These are phyloP conservation scores for Vireo griseus DNA, from an alignment of 2,797 vertebrate genomes.

Conservation along the genomic window DNA sequence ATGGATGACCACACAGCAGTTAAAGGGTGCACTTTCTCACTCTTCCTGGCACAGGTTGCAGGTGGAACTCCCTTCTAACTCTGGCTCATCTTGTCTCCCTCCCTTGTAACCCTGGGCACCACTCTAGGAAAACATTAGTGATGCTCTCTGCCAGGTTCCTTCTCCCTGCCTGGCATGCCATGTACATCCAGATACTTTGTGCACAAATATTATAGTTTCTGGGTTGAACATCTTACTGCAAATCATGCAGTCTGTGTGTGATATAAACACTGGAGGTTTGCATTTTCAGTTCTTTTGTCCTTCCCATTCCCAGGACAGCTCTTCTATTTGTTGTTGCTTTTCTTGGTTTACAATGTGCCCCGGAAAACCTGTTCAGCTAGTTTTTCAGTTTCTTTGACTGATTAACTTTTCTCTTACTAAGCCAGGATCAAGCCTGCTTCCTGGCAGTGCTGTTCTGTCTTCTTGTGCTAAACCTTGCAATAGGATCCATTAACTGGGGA, in stretches of 20 bases:
- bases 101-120: neutral
- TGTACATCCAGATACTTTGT: neutral
- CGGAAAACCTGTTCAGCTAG: slow-evolving; percentile 40
- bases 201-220: neutral
- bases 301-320: neutral
- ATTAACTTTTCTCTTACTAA: slow-evolving; percentile 3
- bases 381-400: neutral
- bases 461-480: neutral
- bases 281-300: neutral
- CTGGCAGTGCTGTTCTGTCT: neutral
- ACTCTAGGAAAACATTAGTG: neutral
- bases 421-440: neutral
- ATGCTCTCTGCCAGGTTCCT: neutral
- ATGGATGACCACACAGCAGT: neutral
- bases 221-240: neutral
- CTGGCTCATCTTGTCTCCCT: neutral
- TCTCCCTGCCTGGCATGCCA: neutral
- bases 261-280: neutral
- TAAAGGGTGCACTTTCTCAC: neutral
- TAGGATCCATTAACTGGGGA: neutral
- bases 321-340: neutral
- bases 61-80: neutral
- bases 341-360: neutral
- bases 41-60: neutral
- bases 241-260: neutral